A percentile compares a stretch with the other conserved stretches of the same genome.
phyloP scores from a whole-genome alignment of 2,888 invertebrate species.

The Drosophila yooni region DNA sequence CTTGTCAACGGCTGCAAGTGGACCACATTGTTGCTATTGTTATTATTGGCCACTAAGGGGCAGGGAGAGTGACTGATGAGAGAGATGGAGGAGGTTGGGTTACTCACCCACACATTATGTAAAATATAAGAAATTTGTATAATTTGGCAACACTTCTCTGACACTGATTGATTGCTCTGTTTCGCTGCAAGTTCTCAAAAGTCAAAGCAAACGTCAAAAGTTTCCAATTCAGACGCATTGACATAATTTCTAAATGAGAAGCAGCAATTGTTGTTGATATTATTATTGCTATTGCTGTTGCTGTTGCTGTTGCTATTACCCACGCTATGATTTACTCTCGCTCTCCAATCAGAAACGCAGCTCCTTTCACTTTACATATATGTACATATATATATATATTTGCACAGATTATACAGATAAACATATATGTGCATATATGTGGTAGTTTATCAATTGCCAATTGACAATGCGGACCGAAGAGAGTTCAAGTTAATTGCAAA shows the following conservation, averaged over 20 bases:
- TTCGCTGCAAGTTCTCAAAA: constrained; percentile 24
- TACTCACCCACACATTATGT: constrained; percentile 25
- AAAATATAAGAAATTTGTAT: constrained; percentile 6
- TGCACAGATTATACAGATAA: background rate
- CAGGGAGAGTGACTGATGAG: background rate
- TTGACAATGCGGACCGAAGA: constrained; percentile 58
- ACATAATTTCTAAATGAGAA: constrained; percentile 58
- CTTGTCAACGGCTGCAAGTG: constrained; percentile 1
- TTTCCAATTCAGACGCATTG: constrained; percentile 67
- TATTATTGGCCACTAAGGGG: background rate
- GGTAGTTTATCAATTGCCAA: constrained; percentile 64
- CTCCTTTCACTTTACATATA: constrained; percentile 75
- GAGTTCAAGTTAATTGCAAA: constrained; percentile 68
- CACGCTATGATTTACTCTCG: constrained; percentile 46
- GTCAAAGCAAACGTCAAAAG: constrained; percentile 27
- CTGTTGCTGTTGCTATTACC: constrained; percentile 16
- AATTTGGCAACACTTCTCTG: constrained; percentile 13
- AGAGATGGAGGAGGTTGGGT: background rate
- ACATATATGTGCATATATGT: constrained; percentile 1
- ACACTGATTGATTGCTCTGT: constrained; percentile 17
- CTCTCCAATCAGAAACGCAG: constrained; percentile 46
- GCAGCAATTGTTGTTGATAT: constrained; percentile 1
- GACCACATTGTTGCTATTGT: constrained; percentile 12
- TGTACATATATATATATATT: background rate
- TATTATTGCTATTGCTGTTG: constrained; percentile 1